Base-by-base conservation (phyloP, 2,888 invertebrate genomes). In the Ophraella communa region DNA sequence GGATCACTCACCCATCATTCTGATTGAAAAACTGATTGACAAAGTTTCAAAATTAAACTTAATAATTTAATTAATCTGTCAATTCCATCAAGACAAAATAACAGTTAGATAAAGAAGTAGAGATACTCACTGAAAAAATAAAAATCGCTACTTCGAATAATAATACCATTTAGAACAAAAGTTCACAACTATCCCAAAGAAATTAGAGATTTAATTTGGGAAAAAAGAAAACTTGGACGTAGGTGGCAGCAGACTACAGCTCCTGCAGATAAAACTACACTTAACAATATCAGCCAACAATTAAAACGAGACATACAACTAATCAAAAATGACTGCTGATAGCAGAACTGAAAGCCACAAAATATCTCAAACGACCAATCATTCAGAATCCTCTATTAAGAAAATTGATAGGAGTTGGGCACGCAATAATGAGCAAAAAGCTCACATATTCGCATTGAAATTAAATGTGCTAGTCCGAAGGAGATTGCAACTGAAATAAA, bases 311-410 rank as follows among this genome's bases (percentile, higher is more conserved):
- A 59, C 24, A 49, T 58, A 4, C 7, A 33, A 58, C 51, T 23
- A 59, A 21, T 52, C 3, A 52, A 63, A 39, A 56, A 42, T 52
- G 51, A 30, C n/a, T n/a, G n/a, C n/a, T n/a, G n/a, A n/a, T n/a
- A n/a, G n/a, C n/a, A n/a, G n/a, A n/a, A n/a, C n/a, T n/a, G n/a
- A n/a, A n/a, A n/a, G n/a, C n/a, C n/a, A n/a, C n/a, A n/a, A n/a
- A n/a, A n/a, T n/a, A n/a, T n/a, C n/a, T n/a, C n/a, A n/a, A n/a
- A n/a, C n/a, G n/a, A n/a, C n/a, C n/a, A n/a, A n/a, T n/a, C n/a
- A n/a, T n/a, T n/a, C n/a, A n/a, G n/a, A n/a, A n/a, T n/a, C n/a
- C n/a, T n/a, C n/a, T n/a, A n/a, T n/a, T n/a, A n/a, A n/a, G n/a
- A n/a, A n/a, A n/a, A n/a, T n/a, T n/a, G n/a, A n/a, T n/a, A n/a